A percentile compares a stretch with the other conserved stretches of the same genome.
These are phyloP conservation scores for Digitonthophagus gazella DNA, from an alignment of 2,888 invertebrate species.

Conservation along the genomic window DNA sequence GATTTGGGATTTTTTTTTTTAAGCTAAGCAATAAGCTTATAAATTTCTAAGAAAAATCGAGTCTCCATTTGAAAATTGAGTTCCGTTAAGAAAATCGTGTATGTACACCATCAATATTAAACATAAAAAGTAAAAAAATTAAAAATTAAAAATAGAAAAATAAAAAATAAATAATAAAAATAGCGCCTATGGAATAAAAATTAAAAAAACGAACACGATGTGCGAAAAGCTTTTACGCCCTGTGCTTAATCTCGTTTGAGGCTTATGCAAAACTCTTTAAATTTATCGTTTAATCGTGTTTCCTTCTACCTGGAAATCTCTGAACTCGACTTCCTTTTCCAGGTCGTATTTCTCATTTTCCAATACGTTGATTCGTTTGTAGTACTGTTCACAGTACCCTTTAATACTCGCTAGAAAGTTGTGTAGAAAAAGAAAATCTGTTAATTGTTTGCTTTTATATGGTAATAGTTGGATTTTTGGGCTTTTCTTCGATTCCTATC, in stretches of 20 bases:
- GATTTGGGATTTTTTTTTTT: slow-evolving; percentile 13
- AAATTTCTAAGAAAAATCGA: slow-evolving; percentile 4
- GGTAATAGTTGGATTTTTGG: not conserved
- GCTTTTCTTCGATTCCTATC: not conserved
- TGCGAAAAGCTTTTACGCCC: slow-evolving; percentile 36
- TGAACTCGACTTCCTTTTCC: slow-evolving; percentile 94
- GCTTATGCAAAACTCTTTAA: slow-evolving; percentile 31
- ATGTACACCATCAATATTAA: slow-evolving; percentile 7
- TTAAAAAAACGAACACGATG: slow-evolving; percentile 28
- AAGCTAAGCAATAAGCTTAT: slow-evolving; percentile 27
- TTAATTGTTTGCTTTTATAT: not conserved
- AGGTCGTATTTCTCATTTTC: slow-evolving; percentile 97
- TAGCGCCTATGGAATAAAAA: slow-evolving; percentile 19
- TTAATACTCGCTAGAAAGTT: slow-evolving; percentile 43
- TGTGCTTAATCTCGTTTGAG: slow-evolving; percentile 26
- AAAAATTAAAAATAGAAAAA: too few species aligned
- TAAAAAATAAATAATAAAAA: slow-evolving; percentile 19
- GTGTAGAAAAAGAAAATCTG: not conserved
- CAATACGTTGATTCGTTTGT: slow-evolving; percentile 77
- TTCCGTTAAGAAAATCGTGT: slow-evolving; percentile 16
- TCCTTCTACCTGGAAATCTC: slow-evolving; percentile 84
- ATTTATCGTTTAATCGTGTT: slow-evolving; percentile 1
- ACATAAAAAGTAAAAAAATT: slow-evolving; percentile 12
- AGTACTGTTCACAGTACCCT: slow-evolving; percentile 62
- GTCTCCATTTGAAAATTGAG: slow-evolving; percentile 8